phyloP scores from a whole-genome alignment of 2,797 vertebrate genomes.

The Anguilla anguilla region DNA sequence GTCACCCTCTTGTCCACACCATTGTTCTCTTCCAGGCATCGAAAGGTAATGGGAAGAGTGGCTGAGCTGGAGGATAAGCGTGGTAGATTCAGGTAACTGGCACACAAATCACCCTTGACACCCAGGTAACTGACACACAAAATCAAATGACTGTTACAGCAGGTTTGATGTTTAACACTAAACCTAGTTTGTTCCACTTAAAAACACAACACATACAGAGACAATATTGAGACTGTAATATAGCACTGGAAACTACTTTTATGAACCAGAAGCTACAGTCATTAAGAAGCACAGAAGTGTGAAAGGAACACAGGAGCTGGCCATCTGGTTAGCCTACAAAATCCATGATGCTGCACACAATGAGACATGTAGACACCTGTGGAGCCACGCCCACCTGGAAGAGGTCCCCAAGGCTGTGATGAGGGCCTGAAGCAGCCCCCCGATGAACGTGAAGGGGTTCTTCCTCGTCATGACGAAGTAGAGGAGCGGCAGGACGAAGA shows the following conservation, averaged over 20 bases:
- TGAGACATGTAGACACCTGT: background rate
- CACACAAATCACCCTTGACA: background rate
- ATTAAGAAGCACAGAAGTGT: background rate
- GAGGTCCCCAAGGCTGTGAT: constrained; percentile 94
- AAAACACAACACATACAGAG: background rate
- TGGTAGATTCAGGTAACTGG: background rate
- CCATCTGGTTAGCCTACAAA: background rate
- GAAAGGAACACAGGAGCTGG: background rate
- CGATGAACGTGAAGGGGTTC: constrained; percentile 90
- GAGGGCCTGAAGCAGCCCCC: constrained; percentile 91
- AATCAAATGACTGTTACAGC: background rate
- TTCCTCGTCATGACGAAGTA: constrained; percentile 88
- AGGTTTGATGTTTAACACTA: background rate
- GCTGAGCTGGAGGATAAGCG: constrained; percentile 78
- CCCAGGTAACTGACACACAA: background rate
- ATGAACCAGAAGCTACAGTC: background rate
- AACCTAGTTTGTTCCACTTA: background rate
- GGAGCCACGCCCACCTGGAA: constrained; percentile 78
- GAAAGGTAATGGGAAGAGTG: constrained; percentile 94
- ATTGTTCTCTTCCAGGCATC: constrained; percentile 93
- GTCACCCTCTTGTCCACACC: constrained; percentile 91
- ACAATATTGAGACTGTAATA: background rate
- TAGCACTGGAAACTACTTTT: background rate
- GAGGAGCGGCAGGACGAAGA: constrained; percentile 86
- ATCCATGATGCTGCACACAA: background rate